phyloP scores from a whole-genome alignment of 1,140 invertebrate genomes.

The Cyclargus thomasi region DNA sequence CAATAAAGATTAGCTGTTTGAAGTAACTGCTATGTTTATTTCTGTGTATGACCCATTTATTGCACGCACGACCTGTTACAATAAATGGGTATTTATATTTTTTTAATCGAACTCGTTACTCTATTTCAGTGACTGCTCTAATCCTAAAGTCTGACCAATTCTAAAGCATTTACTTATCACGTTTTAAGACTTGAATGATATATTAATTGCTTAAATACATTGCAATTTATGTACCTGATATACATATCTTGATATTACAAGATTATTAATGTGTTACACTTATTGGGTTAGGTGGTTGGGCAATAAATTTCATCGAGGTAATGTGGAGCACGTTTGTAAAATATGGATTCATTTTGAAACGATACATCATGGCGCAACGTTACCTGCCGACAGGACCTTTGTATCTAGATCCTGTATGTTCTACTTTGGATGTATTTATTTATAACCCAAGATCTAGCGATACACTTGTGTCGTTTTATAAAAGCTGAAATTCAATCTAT shows the following conservation, averaged over 20 bases:
- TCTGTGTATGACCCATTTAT: too few species aligned
- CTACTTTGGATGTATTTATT: background rate
- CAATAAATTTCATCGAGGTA: conserved; percentile 16
- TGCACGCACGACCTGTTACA: background rate
- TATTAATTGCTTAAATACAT: conserved; percentile 32
- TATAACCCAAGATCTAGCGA: too few species aligned
- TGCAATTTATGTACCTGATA: conserved; percentile 26
- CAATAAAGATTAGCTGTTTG: too few species aligned
- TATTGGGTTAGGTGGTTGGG: conserved; percentile 20
- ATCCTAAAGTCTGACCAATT: background rate
- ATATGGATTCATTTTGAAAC: background rate
- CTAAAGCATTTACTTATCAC: conserved; percentile 29
- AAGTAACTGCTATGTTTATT: too few species aligned
- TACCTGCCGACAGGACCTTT: background rate
- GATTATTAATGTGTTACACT: conserved; percentile 23
- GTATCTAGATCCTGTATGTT: background rate
- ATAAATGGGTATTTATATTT: background rate
- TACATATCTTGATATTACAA: conserved; percentile 26
- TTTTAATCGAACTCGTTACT: background rate
- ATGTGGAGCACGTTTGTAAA: background rate
- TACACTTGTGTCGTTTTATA: too few species aligned
- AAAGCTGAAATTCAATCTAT: too few species aligned
- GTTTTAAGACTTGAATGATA: conserved; percentile 24
- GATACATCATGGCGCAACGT: background rate
- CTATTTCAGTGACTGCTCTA: background rate